Percentiles rank a stretch among this genome's conserved stretches.
Conservation (phyloP, 2,888 invertebrate species). For the Campoletis raptor region DNA sequence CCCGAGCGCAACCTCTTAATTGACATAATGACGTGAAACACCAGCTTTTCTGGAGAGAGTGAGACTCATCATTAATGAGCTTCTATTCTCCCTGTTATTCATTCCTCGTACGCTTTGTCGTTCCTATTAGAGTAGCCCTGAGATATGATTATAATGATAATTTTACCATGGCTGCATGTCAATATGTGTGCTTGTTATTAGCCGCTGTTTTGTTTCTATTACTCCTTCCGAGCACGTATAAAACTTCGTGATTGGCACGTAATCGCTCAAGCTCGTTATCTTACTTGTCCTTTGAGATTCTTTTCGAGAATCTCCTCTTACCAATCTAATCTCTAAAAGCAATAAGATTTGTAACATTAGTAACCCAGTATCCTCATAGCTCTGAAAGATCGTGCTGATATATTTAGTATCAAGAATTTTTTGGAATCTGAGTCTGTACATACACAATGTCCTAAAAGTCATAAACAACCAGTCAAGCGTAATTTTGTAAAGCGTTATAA, state of each 20-base stretch:
- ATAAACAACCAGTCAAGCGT: background rate
- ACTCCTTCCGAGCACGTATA: constrained; percentile 24
- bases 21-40: background rate
- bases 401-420: background rate
- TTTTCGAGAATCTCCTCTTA: constrained; percentile 40
- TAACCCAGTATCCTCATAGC: constrained; percentile 45
- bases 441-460: background rate
- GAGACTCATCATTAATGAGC: background rate
- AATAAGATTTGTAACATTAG: constrained; percentile 46
- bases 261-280: constrained; percentile 61
- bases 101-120: background rate
- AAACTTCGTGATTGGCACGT: constrained; percentile 55
- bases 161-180: background rate
- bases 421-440: background rate
- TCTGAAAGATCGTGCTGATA: background rate
- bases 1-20: too few relatives aligned
- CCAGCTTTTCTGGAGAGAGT: background rate
- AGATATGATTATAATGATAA: constrained; percentile 10
- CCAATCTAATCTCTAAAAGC: constrained; percentile 62
- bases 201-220: constrained; percentile 50
- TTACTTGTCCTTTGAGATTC: constrained; percentile 44
- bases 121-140: constrained; percentile 3
- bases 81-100: background rate
- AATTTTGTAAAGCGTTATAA: background rate
- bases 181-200: constrained; percentile 56